Conservation (phyloP, 2,113 vertebrate genomes). For the Rhipidura dahli region DNA sequence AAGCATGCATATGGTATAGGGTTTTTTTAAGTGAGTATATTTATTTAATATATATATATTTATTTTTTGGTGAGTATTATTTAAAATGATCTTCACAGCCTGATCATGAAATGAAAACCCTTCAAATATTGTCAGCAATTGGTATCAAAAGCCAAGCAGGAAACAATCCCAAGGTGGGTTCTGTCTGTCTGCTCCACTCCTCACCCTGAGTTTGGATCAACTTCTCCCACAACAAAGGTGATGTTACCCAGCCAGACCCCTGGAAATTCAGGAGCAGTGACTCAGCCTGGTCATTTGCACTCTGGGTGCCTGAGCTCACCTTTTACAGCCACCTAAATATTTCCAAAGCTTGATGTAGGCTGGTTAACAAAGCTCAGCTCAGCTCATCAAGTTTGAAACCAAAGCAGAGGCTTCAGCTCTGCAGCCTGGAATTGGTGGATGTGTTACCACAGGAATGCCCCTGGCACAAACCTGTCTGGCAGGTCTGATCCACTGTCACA, state of each 20-base stretch:
- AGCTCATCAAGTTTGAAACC: not conserved
- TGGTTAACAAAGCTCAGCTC: not conserved
- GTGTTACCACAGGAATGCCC: not conserved
- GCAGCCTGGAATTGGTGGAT: accelerated
- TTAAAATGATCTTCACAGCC: not conserved
- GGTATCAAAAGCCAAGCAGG: not conserved
- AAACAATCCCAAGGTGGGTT: not conserved
- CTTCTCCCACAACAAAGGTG: not conserved
- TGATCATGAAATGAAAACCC: not conserved
- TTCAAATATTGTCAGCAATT: not conserved
- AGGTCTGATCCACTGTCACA: not conserved
- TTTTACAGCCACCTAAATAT: not conserved
- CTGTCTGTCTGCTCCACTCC: not conserved
- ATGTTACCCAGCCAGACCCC: not conserved
- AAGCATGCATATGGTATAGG: no score
- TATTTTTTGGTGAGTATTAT: no score
- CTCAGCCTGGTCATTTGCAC: not conserved
- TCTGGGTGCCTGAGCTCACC: not conserved
- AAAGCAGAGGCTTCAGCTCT: not conserved
- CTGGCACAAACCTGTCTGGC: not conserved
- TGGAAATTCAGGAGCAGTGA: not conserved
- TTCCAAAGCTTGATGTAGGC: not conserved
- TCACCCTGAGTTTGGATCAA: not conserved
- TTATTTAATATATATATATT: no score
- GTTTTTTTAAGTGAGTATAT: not conserved